Evolutionary conservation across 2,797 vertebrate genomes (phyloP), one percentile per base, ranked within the genome.

Genomic region (Oophaga sylvatica): DNA sequence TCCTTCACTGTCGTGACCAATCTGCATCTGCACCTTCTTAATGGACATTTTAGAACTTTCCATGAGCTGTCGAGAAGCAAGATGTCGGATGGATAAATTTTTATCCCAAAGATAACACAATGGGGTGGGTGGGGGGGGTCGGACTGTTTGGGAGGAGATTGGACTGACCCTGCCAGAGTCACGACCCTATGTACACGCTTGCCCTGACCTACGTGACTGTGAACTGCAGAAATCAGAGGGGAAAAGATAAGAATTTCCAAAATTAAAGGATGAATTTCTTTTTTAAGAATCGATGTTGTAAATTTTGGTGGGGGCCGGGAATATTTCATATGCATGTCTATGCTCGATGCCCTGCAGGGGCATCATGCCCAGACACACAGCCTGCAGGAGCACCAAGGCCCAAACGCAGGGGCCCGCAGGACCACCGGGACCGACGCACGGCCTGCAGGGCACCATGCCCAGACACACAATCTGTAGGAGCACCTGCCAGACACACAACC

Each of bases 31-130:
- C 5, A 15, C 56, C 56, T 22, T 41, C 57, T 35, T 45, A 41
- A 62, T 62, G 78, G 78, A 31, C 35, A 17, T 60, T 63, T 59
- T 62, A 91, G 84, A 91, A 91, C 90, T 90, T 89, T 87, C 92
- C 92, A 91, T 90, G 89, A 91, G 83, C 88, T 92, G 91, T 71
- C 91, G 90, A 92, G 91, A 92, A 90, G 79, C 87, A 91, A 90
- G 87, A 90, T 90, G 90, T 90, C 90, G 89, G 90, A 91, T 83
- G 86, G 89, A 89, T 70, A 88, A 91, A 76, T n/a, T n/a, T n/a
- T 88, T 87, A 92, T 84, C 91, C 88, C 67, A 41, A 2, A 0
- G 68, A 59, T 68, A 83, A 79, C 59, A 80, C 67, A 90, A 57
- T 57, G 85, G 87, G 80, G 86, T 76, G 77, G 89, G 90, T 87